Evolutionary conservation across 2,888 invertebrate genomes (phyloP), one percentile per base, ranked within the genome.

Genomic region (Therioaphis trifolii): DNA sequence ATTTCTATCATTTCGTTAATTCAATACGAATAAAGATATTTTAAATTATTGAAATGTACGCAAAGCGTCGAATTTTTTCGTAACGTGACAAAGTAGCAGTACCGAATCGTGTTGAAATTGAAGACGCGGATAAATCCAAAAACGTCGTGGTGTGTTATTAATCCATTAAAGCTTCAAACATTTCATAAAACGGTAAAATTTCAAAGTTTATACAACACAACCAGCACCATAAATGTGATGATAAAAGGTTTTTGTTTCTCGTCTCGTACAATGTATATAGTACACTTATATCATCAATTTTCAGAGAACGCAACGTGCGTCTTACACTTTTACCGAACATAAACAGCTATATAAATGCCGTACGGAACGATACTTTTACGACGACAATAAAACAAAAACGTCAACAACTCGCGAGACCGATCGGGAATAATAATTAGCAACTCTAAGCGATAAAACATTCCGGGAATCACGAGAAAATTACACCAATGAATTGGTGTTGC

Each of bases 351-450:
- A 7, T 35, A 15, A 27, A 63, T 12, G 18, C 11, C 24, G 21
- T 14, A 68, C 21, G 40, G n/a, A 14, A 35, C 66, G 40, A n/a
- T 12, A 18, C n/a, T 66, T 40, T 35, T 66, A 66, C 18, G 15
- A 68, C 21, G 40, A n/a, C 40, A 21, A 21, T 21, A 21, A 68
- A 68, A 68, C 40, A 68, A 68, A 12, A 68, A 21, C 14, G 43
- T 68, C 21, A n/a, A 5, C 7, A 14, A 43, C 40, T 40, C 12
- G 11, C 18, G 3, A 43, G 3, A 40, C 21, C 21, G 21, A 21
- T 43, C n/a, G 40, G 21, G 68, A 68, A 68, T 68, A 68, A 68
- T 43, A 68, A 68, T 68, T 68, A 68, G 21, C 61, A 12, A 24
- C 24, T 12, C 9, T n/a, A n/a, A n/a, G 61, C 12, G 61, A 35